A percentile compares a stretch with the other conserved stretches of the same genome.
phyloP scores from a whole-genome alignment of 2,888 invertebrate genomes.

The Ectobius pallidus region DNA sequence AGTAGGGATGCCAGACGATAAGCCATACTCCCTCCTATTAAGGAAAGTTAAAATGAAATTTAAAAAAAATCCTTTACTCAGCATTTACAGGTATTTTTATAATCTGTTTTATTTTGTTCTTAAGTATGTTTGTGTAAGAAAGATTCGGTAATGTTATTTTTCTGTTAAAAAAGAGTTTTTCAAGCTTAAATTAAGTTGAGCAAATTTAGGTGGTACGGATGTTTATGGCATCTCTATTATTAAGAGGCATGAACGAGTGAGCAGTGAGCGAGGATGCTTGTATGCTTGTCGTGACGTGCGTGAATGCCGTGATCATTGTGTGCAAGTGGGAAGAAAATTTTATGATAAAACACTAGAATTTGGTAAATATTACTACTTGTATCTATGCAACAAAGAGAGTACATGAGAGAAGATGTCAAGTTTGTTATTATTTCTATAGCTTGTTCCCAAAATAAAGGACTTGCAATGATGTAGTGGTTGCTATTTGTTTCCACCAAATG shows the following conservation, averaged over 20 bases:
- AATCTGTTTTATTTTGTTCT: constrained; percentile 25
- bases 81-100: constrained; percentile 37
- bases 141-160: constrained; percentile 14
- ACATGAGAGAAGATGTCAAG: constrained; percentile 27
- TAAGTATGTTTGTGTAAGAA: not conserved
- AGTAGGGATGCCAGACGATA: constrained; percentile 33
- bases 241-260: not conserved
- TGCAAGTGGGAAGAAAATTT: constrained; percentile 25
- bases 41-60: not conserved
- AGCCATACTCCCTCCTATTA: constrained; percentile 11
- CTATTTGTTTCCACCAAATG: not conserved
- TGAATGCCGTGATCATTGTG: constrained; percentile 9
- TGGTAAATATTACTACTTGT: constrained; percentile 22
- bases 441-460: constrained; percentile 44
- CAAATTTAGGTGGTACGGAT: not conserved
- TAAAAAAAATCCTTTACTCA: constrained; percentile 19
- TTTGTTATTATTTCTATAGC: constrained; percentile 45
- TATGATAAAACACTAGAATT: constrained; percentile 22
- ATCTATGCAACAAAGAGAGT: constrained; percentile 8
- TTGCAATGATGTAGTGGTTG: constrained; percentile 30
- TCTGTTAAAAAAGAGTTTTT: not conserved
- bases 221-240: constrained; percentile 32
- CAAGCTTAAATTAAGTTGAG: constrained; percentile 9
- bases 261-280: constrained; percentile 2
- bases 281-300: not conserved